These are phyloP conservation scores for Zonotrichia leucophrys DNA, from an alignment of 2,113 vertebrate species.

Conservation along the genomic window DNA sequence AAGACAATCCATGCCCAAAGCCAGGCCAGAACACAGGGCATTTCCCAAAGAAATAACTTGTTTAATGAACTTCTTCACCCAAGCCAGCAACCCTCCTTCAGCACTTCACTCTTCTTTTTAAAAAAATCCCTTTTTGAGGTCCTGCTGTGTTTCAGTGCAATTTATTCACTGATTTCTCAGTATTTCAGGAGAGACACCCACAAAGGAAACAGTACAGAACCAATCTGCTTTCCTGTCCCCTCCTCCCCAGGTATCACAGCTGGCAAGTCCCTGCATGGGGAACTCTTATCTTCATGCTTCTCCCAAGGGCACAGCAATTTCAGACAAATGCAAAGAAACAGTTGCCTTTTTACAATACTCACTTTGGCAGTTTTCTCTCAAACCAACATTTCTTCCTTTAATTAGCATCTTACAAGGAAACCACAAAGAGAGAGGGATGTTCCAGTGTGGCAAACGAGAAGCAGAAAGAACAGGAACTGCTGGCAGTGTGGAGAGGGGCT, in stretches of 20 bases:
- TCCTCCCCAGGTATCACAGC: not conserved
- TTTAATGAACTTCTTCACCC: not conserved
- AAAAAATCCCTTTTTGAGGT: not conserved
- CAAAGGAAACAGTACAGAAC: not conserved
- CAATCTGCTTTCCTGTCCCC: not conserved
- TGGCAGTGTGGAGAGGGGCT: accelerated
- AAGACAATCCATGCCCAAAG: not conserved
- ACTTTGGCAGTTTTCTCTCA: not conserved
- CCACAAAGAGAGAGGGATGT: not conserved
- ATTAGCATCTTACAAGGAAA: not conserved
- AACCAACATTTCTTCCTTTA: slow-evolving; percentile 16
- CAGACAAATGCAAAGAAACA: not conserved
- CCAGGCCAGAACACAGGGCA: not conserved
- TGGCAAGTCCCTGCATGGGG: not conserved
- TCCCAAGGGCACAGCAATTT: not conserved
- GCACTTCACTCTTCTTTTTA: not conserved
- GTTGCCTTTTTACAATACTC: not conserved
- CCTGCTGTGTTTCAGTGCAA: not conserved
- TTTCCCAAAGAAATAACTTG: not conserved
- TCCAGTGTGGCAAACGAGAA: not conserved
- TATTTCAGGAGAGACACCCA: not conserved
- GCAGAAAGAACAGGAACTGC: not conserved
- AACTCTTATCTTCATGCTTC: not conserved
- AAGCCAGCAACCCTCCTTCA: not conserved
- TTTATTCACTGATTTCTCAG: not conserved